Evolutionary conservation across 1,140 invertebrate genomes (phyloP).

Genomic region (Eupristina koningsbergeri): DNA sequence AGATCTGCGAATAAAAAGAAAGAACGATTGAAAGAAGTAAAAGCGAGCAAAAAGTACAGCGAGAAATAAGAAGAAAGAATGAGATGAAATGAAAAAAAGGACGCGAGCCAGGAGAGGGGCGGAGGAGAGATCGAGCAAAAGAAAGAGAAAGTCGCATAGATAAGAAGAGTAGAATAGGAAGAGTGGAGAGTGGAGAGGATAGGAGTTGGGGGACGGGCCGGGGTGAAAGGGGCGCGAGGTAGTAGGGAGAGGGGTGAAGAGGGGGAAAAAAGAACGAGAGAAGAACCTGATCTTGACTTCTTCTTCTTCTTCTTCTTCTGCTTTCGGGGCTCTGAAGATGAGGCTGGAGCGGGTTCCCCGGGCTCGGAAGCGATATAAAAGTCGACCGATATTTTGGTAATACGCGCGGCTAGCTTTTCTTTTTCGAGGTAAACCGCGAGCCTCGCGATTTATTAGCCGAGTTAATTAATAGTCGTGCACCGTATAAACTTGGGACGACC

Average conservation of each 20-base stretch:
- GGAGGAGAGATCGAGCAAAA: slow-evolving; percentile 47
- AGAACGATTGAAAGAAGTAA: slow-evolving; percentile 40
- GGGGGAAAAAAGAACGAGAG: background rate
- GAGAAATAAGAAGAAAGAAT: slow-evolving; percentile 42
- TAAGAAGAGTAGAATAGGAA: slow-evolving; percentile 47
- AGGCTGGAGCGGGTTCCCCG: background rate
- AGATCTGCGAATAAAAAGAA: slow-evolving; percentile 37
- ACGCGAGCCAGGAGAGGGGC: slow-evolving; percentile 40
- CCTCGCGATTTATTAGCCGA: slow-evolving; percentile 52
- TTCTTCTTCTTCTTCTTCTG: too few relatives aligned
- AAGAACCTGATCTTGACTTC: slow-evolving; percentile 32
- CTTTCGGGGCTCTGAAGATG: background rate
- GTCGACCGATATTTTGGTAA: slow-evolving; percentile 53
- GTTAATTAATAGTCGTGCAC: slow-evolving; percentile 66
- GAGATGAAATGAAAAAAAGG: slow-evolving; percentile 41
- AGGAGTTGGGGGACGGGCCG: too few relatives aligned
- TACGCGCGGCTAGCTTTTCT: slow-evolving; percentile 28
- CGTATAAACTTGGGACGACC: slow-evolving; percentile 29
- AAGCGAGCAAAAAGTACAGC: slow-evolving; percentile 22
- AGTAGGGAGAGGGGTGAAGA: too few relatives aligned
- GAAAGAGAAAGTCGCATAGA: slow-evolving; percentile 43
- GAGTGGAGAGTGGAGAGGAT: background rate
- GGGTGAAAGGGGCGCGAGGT: too few relatives aligned
- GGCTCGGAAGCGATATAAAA: slow-evolving; percentile 31
- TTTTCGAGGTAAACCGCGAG: background rate